These are phyloP conservation scores for Helicoverpa zea DNA, from an alignment of 1,140 invertebrate species.

Conservation along the genomic window DNA sequence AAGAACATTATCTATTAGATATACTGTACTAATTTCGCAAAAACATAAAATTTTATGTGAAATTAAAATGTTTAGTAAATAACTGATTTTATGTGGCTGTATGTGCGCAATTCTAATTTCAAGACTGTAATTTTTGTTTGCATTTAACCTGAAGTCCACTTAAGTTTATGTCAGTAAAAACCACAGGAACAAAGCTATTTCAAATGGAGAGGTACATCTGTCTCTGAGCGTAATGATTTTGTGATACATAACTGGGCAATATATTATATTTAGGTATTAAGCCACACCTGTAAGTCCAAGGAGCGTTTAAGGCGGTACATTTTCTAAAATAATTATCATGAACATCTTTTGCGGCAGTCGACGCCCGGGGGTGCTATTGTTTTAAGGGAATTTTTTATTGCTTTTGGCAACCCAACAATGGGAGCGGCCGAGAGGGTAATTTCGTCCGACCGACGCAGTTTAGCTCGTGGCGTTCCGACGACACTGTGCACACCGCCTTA, in stretches of 20 bases:
- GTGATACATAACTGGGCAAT: conserved; percentile 57
- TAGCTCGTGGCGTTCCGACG: conserved; percentile 58
- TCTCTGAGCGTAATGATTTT: conserved; percentile 49
- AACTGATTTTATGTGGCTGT: too few species aligned
- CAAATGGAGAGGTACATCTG: conserved; percentile 52
- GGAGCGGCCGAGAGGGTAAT: conserved; percentile 70
- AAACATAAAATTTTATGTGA: conserved; percentile 6
- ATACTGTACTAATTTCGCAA: conserved; percentile 2
- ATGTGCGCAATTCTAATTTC: too few species aligned
- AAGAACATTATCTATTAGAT: conserved; percentile 18
- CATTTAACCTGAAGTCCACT: too few species aligned
- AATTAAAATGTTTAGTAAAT: background rate
- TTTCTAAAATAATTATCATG: conserved; percentile 82
- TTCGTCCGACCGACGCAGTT: conserved; percentile 61
- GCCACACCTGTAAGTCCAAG: conserved; percentile 76
- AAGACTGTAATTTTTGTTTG: too few species aligned
- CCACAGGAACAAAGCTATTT: background rate
- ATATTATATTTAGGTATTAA: conserved; percentile 45
- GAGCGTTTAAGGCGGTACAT: conserved; percentile 74
- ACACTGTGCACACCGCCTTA: conserved; percentile 57
- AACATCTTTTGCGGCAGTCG: conserved; percentile 74
- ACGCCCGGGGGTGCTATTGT: conserved; percentile 83
- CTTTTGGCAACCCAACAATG: conserved; percentile 82
- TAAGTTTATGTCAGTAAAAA: background rate
- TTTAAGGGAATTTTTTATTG: conserved; percentile 83